Evolutionary conservation across 2,888 invertebrate species (phyloP), one percentile per base, ranked within the genome.

Genomic region (Ennomos erosarius): DNA sequence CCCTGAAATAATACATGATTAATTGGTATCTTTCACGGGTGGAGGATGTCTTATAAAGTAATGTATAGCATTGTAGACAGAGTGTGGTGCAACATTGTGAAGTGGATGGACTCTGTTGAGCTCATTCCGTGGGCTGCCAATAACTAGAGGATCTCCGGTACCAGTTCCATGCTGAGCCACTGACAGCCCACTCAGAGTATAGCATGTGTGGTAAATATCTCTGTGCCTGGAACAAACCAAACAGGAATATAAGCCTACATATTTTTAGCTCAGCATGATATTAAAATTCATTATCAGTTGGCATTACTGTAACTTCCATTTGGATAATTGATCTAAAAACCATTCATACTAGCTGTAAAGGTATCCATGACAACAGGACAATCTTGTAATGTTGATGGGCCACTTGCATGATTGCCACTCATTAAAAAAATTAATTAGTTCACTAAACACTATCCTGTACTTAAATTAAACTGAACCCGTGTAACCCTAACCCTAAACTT

Each of bases 201-300:
- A 99, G 87, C 99, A 99, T 0, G 99, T 99, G 87, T 99, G 99
- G 85, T 99, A 99, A 67, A 97, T 95, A 91, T 99, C 99, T 71
- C 96, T 93, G 48, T 94, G 94, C 80, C 97, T 97, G 88, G 62
- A 92, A 90, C 66, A 86, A 71, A 10, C 3, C 13, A 36, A 53
- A 11, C 10, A 44, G 33, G 36, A 48, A 8, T n/a, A 11, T 12
- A 9, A 26, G 38, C n/a, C n/a, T 33, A 36, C 13, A 34, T 26
- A 10, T 10, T 10, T 2, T 16, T 3, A 16, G 16, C 6, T 26
- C 26, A 26, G 26, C 6, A 26, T 26, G 26, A 26, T 34, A 35
- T 9, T 35, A 16, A 51, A 34, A 10, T 45, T 45, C 2, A 12
- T 8, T 39, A 10, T 9, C 26, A 26, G 26, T 5, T 26, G 26